Evolutionary conservation across 2,113 vertebrate species (phyloP).

Genomic region (Macroglossus sobrinus): DNA sequence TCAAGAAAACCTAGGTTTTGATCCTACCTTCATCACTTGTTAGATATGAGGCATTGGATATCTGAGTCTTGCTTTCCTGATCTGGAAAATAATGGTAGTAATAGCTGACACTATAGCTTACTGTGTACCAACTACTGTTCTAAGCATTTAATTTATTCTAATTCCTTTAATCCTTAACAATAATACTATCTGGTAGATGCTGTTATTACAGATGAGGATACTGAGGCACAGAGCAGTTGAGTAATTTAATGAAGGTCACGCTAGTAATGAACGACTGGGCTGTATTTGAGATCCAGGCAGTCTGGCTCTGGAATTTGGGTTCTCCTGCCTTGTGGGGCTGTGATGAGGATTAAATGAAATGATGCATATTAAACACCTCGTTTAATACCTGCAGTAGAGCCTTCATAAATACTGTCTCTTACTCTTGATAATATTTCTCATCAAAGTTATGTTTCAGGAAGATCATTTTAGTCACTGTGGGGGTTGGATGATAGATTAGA

Average conservation of each 20-base stretch:
- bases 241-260: background rate
- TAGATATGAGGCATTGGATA: background rate
- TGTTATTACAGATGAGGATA: background rate
- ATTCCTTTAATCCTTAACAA: background rate
- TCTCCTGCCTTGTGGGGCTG: background rate
- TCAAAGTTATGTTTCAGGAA: constrained; percentile 14
- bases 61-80: background rate
- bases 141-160: background rate
- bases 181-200: background rate
- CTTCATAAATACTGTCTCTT: background rate
- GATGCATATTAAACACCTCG: background rate
- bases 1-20: background rate
- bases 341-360: background rate
- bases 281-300: background rate
- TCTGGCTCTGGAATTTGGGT: background rate
- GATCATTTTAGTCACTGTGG: background rate
- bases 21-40: background rate
- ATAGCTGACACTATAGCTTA: background rate
- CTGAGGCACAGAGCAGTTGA: background rate
- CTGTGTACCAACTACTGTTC: background rate
- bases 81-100: constrained; percentile 4
- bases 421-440: background rate
- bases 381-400: background rate
- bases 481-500: background rate
- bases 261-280: background rate